Conservation (phyloP, 2,888 invertebrate species). For the Muschampia plurimacula region DNA sequence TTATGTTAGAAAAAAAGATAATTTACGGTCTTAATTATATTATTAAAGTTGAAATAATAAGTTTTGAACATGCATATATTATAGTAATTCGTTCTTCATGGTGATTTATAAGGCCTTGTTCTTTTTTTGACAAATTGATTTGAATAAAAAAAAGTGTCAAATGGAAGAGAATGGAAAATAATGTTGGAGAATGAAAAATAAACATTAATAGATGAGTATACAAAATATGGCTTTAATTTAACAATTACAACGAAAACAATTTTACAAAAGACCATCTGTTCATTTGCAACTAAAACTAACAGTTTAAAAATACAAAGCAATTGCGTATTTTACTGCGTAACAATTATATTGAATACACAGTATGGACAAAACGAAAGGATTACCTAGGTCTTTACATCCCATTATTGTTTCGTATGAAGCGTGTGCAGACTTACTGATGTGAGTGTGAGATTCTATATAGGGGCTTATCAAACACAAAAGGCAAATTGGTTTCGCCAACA, state of each 20-base stretch:
- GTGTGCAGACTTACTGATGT: conserved; percentile 45
- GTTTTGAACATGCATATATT: no score
- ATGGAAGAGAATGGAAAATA: no score
- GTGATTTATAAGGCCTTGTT: no score
- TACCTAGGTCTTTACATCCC: conserved; percentile 28
- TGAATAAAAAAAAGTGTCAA: no score
- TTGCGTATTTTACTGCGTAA: conserved; percentile 40
- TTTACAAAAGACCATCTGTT: conserved; percentile 29
- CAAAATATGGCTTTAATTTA: no score
- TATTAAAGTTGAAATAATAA: no score
- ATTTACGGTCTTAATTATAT: no score
- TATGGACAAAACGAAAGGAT: conserved; percentile 42
- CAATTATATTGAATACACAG: conserved; percentile 36
- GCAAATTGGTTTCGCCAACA: conserved; percentile 71
- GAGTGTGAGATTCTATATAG: conserved; percentile 53
- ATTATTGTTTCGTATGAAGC: conserved; percentile 53
- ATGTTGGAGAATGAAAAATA: no score
- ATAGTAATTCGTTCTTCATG: no score
- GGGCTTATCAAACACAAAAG: conserved; percentile 65
- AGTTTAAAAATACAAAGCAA: conserved; percentile 36
- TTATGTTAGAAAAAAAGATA: no score
- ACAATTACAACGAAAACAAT: background rate
- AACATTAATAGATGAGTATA: no score
- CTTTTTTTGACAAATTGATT: no score
- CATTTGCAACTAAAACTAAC: conserved; percentile 10